Evolutionary conservation across 1,140 invertebrate species (phyloP).

Genomic region (Drosophila kohkoa): DNA sequence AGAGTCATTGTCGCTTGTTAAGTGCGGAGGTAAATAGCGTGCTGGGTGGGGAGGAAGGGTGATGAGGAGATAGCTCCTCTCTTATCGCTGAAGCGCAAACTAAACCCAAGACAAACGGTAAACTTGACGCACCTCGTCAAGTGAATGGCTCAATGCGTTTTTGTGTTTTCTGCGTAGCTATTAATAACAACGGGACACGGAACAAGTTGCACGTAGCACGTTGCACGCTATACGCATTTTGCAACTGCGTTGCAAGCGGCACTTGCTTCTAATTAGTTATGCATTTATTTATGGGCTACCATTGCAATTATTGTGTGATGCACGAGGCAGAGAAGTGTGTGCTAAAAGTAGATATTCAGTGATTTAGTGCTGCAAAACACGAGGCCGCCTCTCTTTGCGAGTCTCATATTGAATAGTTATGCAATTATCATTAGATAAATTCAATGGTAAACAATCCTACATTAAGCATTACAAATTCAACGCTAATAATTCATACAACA

Average conservation of each 20-base stretch:
- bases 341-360: neutral
- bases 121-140: constrained; percentile 1
- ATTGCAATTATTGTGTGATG: constrained; percentile 2
- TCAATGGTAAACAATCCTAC: neutral
- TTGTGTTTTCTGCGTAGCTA: constrained; percentile 69
- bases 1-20: constrained; percentile 68
- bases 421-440: neutral
- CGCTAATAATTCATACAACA: no score
- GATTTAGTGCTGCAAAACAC: constrained; percentile 5
- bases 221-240: constrained; percentile 26
- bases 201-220: neutral
- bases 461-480: neutral
- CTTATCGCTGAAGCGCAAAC: constrained; percentile 37
- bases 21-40: constrained; percentile 52
- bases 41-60: neutral
- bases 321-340: neutral
- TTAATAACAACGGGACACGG: constrained; percentile 45
- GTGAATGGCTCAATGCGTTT: constrained; percentile 43
- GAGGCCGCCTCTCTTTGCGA: neutral
- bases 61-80: neutral
- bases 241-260: constrained; percentile 11
- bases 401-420: neutral
- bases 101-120: constrained; percentile 8
- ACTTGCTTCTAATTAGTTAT: constrained; percentile 6
- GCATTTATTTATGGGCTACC: constrained; percentile 29